Evolutionary conservation across 2,888 invertebrate genomes (phyloP), one percentile per base, ranked within the genome.

Genomic region (Amiota minor): DNA sequence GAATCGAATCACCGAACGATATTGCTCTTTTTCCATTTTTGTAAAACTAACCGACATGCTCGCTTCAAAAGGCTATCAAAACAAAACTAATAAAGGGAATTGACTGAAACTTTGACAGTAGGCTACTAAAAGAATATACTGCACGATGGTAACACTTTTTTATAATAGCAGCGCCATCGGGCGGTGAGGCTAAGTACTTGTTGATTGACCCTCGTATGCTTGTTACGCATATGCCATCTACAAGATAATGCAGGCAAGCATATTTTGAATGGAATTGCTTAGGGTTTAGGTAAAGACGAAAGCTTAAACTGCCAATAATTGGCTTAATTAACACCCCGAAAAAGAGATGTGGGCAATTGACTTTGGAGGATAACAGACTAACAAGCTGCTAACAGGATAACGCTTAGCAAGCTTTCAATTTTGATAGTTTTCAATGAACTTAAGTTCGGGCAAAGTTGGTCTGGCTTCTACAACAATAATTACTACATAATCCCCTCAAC

Each of bases 301-400:
- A 10, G 47, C 53, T 75, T 74, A 59, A 20, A 59, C 59, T 65
- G 71, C 45, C 53, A 68, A 68, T 83, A 83, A 78, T 72, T 78
- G 76, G 78, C 79, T 80, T 85, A 83, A 83, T 83, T 85, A 82
- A 81, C 74, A 76, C 72, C 79, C 79, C 1, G 56, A 2, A 56
- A 8, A 14, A 20, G 56, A 2, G 56, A 76, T 82, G 82, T 77
- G 78, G 74, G 72, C 82, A 85, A 83, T 86, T 75, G 74, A 74
- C 35, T 35, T 35, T 35, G 6, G 4, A 35, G 35, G 35, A 35
- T 59, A 59, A 59, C 20, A 18, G 79, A 20, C 65, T 67, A 49
- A 67, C 47, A 49, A 47, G 49, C 65, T 49, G 65, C 20, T 67
- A 67, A 67, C 49, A 49, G 20, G 50, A 67, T 67, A 18, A 67